Conservation (phyloP, 2,113 vertebrate genomes). For the Bubalus kerabau region DNA sequence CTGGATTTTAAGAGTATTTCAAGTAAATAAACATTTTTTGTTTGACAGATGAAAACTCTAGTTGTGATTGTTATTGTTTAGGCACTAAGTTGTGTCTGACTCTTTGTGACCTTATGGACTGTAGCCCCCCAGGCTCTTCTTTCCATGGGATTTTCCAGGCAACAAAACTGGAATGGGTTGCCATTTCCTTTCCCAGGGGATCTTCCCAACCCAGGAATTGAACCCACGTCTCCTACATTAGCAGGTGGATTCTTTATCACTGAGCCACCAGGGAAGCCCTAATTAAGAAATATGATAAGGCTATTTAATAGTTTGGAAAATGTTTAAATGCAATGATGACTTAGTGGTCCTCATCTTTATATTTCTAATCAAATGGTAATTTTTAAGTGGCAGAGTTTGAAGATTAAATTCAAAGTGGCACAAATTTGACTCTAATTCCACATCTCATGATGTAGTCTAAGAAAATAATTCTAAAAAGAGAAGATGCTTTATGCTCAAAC, state of each 20-base stretch:
- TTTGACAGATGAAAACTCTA: neutral
- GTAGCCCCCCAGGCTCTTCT: neutral
- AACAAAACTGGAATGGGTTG: neutral
- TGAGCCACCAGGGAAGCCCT: neutral
- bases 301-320: neutral
- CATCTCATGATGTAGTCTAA: neutral
- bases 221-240: neutral
- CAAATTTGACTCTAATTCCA: neutral
- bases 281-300: neutral
- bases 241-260: neutral
- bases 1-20: neutral
- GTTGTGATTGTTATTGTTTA: neutral
- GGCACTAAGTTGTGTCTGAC: neutral
- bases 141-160: neutral
- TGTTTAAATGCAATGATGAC: neutral
- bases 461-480: neutral
- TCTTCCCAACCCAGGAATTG: neutral
- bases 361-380: neutral
- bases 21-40: neutral
- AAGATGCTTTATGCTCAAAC: neutral
- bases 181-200: neutral
- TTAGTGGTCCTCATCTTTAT: neutral
- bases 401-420: constrained; percentile 17
- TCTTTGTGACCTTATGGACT: neutral
- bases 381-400: neutral